phyloP scores from a whole-genome alignment of 2,888 invertebrate species.

The Chromoteleia sp. region DNA sequence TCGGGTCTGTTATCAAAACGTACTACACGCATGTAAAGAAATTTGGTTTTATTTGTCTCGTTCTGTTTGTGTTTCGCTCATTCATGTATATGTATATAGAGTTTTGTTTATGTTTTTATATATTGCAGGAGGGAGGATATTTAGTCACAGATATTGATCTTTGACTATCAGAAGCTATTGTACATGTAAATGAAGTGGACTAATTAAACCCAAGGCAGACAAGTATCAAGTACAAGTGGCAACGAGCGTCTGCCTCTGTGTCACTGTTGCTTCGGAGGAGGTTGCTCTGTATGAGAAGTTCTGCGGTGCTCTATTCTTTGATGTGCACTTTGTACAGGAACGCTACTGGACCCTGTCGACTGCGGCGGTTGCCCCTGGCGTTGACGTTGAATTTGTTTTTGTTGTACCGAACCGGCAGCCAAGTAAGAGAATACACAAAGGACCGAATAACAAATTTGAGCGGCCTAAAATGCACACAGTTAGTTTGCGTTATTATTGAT shows the following conservation, averaged over 20 bases:
- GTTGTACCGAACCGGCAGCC: slow-evolving; percentile 95
- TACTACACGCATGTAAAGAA: slow-evolving; percentile 24
- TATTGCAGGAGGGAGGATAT: slow-evolving; percentile 57
- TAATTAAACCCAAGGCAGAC: slow-evolving; percentile 82
- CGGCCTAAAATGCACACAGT: slow-evolving; percentile 89
- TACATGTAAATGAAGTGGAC: slow-evolving; percentile 64
- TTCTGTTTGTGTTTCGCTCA: slow-evolving; percentile 13
- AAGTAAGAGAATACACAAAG: slow-evolving; percentile 99
- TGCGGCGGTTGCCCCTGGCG: slow-evolving; percentile 67
- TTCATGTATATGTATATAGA: slow-evolving; percentile 7
- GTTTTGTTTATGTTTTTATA: slow-evolving; percentile 34
- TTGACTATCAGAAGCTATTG: slow-evolving; percentile 63
- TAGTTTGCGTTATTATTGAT: slow-evolving; percentile 59
- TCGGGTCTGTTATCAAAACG: slow-evolving; percentile 26
- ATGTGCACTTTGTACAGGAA: slow-evolving; percentile 64
- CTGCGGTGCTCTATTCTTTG: slow-evolving; percentile 71
- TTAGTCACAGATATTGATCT: slow-evolving; percentile 60
- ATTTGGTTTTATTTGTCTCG: slow-evolving; percentile 44
- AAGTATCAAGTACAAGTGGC: slow-evolving; percentile 82
- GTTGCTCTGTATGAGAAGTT: slow-evolving; percentile 76
- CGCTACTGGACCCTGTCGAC: slow-evolving; percentile 60
- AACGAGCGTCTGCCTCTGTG: slow-evolving; percentile 82
- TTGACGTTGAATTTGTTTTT: slow-evolving; percentile 81
- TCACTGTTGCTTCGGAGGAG: slow-evolving; percentile 80
- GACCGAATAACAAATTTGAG: slow-evolving; percentile 99